Evolutionary conservation across 2,113 vertebrate genomes (phyloP).

Genomic region (Oryctolagus cuniculus): mOryCun1.1 NC_091434.1:152224001-152224500

Average conservation of each 20-base stretch:
- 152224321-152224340: neutral
- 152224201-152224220: too few relatives aligned
- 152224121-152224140: too few relatives aligned
- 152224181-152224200: too few relatives aligned
- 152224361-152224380: neutral
- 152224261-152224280: neutral
- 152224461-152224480: neutral
- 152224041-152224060: too few relatives aligned
- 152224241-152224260: neutral
- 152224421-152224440: neutral
- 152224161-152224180: too few relatives aligned
- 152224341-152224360: slow-evolving; percentile 51
- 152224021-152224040: too few relatives aligned
- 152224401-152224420: neutral
- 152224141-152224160: too few relatives aligned
- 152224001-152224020: too few relatives aligned
- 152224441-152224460: neutral
- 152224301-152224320: neutral
- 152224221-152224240: too few relatives aligned
- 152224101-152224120: too few relatives aligned
- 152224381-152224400: neutral
- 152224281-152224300: slow-evolving; percentile 25
- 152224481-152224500: neutral
- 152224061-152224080: too few relatives aligned
- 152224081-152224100: too few relatives aligned